Evolutionary conservation across 37 sponge, comb jelly and placozoan genomes (phyloP).

Genomic region (Diacarnus erythraeanus): DNA sequence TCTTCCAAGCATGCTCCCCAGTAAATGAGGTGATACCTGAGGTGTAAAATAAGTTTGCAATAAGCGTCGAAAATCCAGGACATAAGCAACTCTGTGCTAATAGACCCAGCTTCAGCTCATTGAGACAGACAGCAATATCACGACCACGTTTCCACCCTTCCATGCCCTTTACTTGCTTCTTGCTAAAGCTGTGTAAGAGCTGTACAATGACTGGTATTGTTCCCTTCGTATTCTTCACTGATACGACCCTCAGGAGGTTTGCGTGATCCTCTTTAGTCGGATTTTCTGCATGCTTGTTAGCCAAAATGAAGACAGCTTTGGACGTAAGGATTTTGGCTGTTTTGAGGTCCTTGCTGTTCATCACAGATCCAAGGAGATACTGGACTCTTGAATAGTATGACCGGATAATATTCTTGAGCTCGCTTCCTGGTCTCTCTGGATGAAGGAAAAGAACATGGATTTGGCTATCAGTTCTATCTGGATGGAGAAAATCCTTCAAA

Average conservation of each 20-base stretch:
- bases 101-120: slow-evolving; percentile 73
- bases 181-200: slow-evolving; percentile 43
- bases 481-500: slow-evolving; percentile 72
- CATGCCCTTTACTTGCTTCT: slow-evolving; percentile 22
- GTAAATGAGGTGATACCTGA: neutral
- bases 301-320: slow-evolving; percentile 63
- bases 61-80: slow-evolving; percentile 80
- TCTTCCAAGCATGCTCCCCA: slow-evolving; percentile 7
- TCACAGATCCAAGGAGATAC: slow-evolving; percentile 57
- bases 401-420: slow-evolving; percentile 39
- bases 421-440: slow-evolving; percentile 35
- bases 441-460: slow-evolving; percentile 69
- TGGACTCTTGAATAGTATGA: slow-evolving; percentile 56
- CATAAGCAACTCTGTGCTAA: slow-evolving; percentile 72
- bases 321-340: slow-evolving; percentile 38
- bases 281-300: slow-evolving; percentile 34
- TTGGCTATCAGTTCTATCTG: slow-evolving; percentile 43
- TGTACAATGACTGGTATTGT: slow-evolving; percentile 70
- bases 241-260: slow-evolving; percentile 68
- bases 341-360: slow-evolving; percentile 47
- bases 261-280: slow-evolving; percentile 57
- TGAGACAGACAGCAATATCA: slow-evolving; percentile 64
- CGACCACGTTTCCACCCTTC: slow-evolving; percentile 30
- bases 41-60: slow-evolving; percentile 73
- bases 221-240: slow-evolving; percentile 65